A percentile compares a stretch with the other conserved stretches of the same genome.
Conservation (phyloP, 2,113 vertebrate species). For the Protobothrops mucrosquamatus region DNA sequence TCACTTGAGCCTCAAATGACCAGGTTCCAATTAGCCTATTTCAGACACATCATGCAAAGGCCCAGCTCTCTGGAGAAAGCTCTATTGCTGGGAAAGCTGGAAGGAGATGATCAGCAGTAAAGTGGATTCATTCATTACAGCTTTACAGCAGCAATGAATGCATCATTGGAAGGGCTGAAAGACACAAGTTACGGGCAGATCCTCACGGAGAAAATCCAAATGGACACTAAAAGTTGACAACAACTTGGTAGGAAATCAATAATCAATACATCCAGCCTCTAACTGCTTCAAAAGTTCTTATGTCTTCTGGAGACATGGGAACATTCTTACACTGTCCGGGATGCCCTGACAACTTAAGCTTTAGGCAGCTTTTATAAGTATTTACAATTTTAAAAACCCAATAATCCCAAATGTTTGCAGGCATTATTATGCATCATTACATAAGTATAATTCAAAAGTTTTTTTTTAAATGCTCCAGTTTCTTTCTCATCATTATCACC, state of each 20-base stretch:
- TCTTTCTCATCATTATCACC: neutral
- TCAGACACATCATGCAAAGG: neutral
- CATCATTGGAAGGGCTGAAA: neutral
- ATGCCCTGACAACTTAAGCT: neutral
- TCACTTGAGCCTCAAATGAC: neutral
- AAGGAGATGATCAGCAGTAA: neutral
- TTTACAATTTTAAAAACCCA: neutral
- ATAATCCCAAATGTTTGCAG: neutral
- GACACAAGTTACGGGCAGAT: neutral
- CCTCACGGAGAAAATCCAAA: neutral
- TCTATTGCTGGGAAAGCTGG: neutral
- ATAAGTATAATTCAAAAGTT: neutral
- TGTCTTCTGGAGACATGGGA: neutral
- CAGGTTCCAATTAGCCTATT: neutral
- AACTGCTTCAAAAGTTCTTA: neutral
- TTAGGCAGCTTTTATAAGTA: neutral
- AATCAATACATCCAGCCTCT: neutral
- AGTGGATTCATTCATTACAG: neutral
- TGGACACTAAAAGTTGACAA: neutral
- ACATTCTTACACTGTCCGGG: neutral
- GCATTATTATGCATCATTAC: neutral
- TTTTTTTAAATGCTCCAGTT: neutral
- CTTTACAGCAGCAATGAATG: neutral
- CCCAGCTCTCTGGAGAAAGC: neutral
- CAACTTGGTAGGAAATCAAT: neutral